These are phyloP conservation scores for Blastobasis lacticolella DNA, from an alignment of 2,888 invertebrate genomes.

Conservation along the genomic window DNA sequence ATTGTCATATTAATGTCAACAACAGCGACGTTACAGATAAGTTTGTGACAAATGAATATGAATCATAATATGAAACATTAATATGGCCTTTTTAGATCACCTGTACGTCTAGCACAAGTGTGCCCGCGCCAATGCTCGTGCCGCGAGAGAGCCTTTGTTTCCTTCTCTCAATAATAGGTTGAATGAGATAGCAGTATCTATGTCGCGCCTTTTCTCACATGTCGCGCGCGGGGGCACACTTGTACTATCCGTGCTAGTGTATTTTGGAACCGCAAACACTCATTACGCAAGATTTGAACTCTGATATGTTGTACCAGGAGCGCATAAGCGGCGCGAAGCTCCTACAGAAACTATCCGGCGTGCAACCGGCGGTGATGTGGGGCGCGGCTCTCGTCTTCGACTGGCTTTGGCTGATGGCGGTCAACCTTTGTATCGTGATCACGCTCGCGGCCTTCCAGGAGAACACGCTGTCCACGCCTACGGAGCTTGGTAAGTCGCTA, in stretches of 20 bases:
- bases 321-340: slow-evolving; percentile 79
- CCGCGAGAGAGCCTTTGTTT: too few relatives aligned
- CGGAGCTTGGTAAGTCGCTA: slow-evolving; percentile 63
- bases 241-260: background rate
- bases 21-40: too few relatives aligned
- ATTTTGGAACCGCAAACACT: background rate
- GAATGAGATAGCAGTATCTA: too few relatives aligned
- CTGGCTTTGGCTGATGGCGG: slow-evolving; percentile 76
- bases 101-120: too few relatives aligned
- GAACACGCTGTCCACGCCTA: slow-evolving; percentile 70
- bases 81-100: too few relatives aligned
- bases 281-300: background rate
- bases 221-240: too few relatives aligned
- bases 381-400: slow-evolving; percentile 79
- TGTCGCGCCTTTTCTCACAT: too few relatives aligned
- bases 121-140: too few relatives aligned
- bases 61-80: too few relatives aligned
- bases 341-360: slow-evolving; percentile 82
- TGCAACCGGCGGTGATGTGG: slow-evolving; percentile 81
- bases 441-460: slow-evolving; percentile 80
- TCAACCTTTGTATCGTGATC: slow-evolving; percentile 72
- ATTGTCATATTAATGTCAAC: too few relatives aligned
- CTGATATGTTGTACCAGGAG: slow-evolving; percentile 75
- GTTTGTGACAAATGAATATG: too few relatives aligned
- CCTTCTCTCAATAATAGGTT: too few relatives aligned